Percentiles rank a stretch among this genome's conserved stretches.
Evolutionary conservation across 2,888 invertebrate species (phyloP).

Genomic region (Catocala nupta): DNA sequence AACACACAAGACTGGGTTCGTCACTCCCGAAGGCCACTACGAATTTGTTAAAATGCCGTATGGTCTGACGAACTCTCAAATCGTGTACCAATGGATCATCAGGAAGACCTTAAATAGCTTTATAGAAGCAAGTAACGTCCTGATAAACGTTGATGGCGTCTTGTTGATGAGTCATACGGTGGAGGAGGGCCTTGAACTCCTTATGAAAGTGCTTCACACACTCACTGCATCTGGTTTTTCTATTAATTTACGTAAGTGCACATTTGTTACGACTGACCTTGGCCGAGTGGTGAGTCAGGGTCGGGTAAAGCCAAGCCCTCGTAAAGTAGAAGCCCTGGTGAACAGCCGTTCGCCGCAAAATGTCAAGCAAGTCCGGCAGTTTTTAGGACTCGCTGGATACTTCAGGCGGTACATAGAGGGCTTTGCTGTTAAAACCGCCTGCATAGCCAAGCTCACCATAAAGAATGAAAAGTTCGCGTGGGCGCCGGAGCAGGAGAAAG

Average conservation of each 20-base stretch:
- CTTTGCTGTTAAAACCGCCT: too few species aligned
- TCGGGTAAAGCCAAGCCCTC: slow-evolving; percentile 6
- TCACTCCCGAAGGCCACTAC: background rate
- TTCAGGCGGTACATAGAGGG: background rate
- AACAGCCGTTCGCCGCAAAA: background rate
- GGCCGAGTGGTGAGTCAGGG: too few species aligned
- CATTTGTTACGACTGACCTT: too few species aligned
- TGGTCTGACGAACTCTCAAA: too few species aligned
- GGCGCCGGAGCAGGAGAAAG: too few species aligned
- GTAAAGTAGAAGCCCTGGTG: slow-evolving; percentile 2
- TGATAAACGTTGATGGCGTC: slow-evolving; percentile 1
- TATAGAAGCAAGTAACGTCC: background rate
- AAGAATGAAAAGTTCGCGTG: too few species aligned
- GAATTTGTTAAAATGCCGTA: background rate
- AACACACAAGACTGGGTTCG: background rate
- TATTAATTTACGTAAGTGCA: slow-evolving; percentile 18
- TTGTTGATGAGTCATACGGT: background rate
- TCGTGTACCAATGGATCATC: too few species aligned
- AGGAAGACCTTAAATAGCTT: too few species aligned
- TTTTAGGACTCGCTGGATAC: background rate
- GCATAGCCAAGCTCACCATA: too few species aligned
- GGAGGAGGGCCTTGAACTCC: background rate
- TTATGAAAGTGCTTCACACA: slow-evolving; percentile 2
- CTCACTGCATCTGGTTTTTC: slow-evolving; percentile 9
- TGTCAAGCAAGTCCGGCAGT: background rate